Evolutionary conservation across 2,113 vertebrate genomes (phyloP).

Genomic region (Engraulis encrasicolus): DNA sequence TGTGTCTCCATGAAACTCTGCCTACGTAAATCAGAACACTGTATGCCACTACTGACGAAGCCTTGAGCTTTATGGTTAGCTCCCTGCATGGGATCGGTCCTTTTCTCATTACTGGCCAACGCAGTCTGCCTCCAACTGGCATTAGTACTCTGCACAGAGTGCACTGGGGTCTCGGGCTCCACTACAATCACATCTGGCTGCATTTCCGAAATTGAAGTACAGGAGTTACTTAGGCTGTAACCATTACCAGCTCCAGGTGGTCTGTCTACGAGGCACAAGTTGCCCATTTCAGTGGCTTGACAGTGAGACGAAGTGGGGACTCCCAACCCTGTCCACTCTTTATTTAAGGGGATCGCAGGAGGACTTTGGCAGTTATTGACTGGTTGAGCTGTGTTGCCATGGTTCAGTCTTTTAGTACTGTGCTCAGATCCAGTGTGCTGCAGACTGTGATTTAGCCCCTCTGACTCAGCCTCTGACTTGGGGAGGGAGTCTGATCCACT

Average conservation of each 20-base stretch:
- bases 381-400: background rate
- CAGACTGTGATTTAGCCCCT: constrained; percentile 15
- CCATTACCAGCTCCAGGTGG: background rate
- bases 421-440: background rate
- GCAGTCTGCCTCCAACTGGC: background rate
- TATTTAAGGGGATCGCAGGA: background rate
- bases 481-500: constrained; percentile 75
- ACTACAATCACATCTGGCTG: constrained; percentile 8
- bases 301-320: background rate
- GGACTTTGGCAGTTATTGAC: background rate
- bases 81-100: background rate
- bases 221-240: background rate
- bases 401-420: constrained; percentile 6
- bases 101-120: background rate
- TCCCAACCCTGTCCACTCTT: constrained; percentile 9
- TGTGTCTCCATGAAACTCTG: background rate
- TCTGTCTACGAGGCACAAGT: background rate
- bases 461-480: constrained; percentile 65
- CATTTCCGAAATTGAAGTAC: background rate
- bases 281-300: background rate
- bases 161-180: background rate
- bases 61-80: background rate
- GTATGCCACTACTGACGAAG: background rate
- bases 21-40: background rate
- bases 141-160: background rate